These are phyloP conservation scores for Sepioteuthis lessoniana DNA, from an alignment of 2,888 invertebrate genomes.

Conservation along the genomic window DNA sequence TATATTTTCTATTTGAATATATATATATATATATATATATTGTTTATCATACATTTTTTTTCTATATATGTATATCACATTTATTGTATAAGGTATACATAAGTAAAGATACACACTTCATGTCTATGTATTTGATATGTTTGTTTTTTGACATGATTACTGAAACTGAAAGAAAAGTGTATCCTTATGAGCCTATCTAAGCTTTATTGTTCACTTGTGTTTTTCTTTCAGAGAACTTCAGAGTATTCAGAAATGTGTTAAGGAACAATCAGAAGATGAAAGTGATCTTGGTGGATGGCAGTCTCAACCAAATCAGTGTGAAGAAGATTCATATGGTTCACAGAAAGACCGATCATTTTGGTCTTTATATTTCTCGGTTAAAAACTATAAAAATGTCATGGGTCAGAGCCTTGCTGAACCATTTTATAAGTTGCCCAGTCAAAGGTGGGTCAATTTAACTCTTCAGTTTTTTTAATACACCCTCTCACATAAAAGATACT, in stretches of 20 bases:
- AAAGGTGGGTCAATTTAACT: constrained; percentile 67
- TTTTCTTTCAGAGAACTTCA: background rate
- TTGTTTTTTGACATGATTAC: no score
- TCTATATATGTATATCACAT: no score
- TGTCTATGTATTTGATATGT: no score
- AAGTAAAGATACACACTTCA: no score
- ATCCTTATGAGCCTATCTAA: no score
- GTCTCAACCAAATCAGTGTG: constrained; percentile 57
- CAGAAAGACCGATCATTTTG: constrained; percentile 79
- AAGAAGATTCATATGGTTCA: constrained; percentile 76
- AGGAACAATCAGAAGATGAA: constrained; percentile 54
- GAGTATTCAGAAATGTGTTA: constrained; percentile 34
- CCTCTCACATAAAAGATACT: background rate
- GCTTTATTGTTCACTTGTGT: no score
- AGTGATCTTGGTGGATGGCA: constrained; percentile 48
- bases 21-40: no score
- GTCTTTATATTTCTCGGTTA: constrained; percentile 90
- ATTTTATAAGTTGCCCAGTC: constrained; percentile 92
- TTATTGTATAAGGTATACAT: no score
- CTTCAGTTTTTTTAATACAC: background rate
- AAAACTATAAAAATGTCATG: constrained; percentile 72
- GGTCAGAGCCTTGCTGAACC: constrained; percentile 92
- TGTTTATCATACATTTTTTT: no score
- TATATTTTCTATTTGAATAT: no score
- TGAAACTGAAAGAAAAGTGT: no score